phyloP scores from a whole-genome alignment of 2,113 vertebrate genomes.

The Tachycineta bicolor region DNA sequence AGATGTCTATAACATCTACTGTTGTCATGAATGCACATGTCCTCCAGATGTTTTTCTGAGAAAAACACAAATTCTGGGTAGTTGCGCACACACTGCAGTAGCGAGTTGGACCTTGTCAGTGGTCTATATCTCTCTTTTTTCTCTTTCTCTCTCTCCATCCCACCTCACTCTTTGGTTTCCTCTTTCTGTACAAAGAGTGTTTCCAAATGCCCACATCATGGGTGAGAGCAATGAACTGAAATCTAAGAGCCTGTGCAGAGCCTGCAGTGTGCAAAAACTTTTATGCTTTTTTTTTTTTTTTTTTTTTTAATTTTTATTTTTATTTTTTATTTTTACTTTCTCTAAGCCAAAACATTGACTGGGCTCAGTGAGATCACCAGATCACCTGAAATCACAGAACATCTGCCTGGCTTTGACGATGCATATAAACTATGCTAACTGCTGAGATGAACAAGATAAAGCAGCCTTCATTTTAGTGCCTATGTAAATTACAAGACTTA shows the following conservation, averaged over 20 bases:
- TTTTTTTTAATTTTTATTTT: background rate
- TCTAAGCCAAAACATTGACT: background rate
- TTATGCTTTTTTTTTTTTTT: rapidly evolving
- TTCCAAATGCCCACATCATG: background rate
- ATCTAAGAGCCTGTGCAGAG: background rate
- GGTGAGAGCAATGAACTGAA: background rate
- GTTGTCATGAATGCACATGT: background rate
- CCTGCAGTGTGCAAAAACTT: background rate
- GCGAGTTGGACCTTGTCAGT: background rate
- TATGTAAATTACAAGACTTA: background rate
- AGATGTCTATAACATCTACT: background rate
- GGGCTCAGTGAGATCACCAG: background rate
- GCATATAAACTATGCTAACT: background rate
- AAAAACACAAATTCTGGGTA: background rate
- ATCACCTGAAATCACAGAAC: background rate
- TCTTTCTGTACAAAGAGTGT: background rate
- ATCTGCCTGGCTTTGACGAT: background rate
- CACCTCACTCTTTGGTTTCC: background rate
- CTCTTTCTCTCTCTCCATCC: background rate
- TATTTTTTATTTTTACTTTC: background rate
- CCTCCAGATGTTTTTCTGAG: background rate
- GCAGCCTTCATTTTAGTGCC: background rate
- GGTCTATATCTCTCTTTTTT: background rate
- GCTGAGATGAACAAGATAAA: background rate
- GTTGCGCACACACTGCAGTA: background rate